Percentiles rank a stretch among this genome's conserved stretches.
These are phyloP conservation scores for Formicarius rufipectus DNA, from an alignment of 2,113 vertebrate genomes.

Conservation along the genomic window DNA sequence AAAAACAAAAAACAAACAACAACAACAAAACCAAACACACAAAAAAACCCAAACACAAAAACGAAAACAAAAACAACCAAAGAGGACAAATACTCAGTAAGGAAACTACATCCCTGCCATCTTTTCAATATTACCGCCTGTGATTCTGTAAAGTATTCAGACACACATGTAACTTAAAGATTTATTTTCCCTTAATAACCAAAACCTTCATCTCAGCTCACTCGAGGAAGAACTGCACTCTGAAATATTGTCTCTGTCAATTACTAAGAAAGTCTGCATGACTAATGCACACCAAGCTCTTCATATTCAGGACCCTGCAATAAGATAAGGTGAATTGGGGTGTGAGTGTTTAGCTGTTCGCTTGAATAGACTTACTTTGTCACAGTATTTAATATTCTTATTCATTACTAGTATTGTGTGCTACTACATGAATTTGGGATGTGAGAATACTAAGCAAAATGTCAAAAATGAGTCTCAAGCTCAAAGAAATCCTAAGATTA, in stretches of 20 bases:
- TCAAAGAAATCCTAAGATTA: neutral
- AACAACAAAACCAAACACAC: too few species aligned
- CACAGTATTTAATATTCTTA: neutral
- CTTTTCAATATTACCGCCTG: neutral
- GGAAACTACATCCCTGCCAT: neutral
- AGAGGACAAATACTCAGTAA: neutral
- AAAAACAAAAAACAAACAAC: too few species aligned
- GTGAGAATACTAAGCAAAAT: neutral
- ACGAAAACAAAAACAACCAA: neutral
- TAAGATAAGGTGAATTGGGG: neutral
- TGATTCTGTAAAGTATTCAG: neutral
- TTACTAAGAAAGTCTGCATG: neutral
- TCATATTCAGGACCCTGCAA: neutral
- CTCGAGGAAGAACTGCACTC: neutral
- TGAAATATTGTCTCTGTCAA: neutral
- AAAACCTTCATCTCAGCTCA: neutral
- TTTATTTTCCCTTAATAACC: neutral
- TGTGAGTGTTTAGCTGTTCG: neutral
- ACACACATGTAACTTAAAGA: neutral
- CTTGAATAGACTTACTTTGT: neutral
- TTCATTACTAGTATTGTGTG: neutral
- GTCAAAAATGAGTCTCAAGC: neutral
- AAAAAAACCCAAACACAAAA: too few species aligned
- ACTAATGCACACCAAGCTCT: neutral
- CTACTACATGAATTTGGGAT: neutral